Evolutionary conservation across 2,113 vertebrate species (phyloP).

Genomic region (Catharus bicknelli): DNA sequence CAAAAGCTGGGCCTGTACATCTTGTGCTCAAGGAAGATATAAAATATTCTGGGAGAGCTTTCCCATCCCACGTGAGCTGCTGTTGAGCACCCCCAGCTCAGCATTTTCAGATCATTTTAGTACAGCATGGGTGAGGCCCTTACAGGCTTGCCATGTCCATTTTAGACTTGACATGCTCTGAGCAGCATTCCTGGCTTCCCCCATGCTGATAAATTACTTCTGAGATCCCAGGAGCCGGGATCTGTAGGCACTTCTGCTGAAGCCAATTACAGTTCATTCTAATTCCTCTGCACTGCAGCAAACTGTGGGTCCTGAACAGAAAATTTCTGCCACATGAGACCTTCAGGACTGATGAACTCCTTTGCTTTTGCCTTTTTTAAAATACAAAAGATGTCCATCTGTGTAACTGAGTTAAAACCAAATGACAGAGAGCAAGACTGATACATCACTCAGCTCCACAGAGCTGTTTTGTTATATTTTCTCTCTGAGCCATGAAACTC

Average conservation of each 20-base stretch:
- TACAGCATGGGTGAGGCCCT: neutral
- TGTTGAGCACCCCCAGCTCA: neutral
- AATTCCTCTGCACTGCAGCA: neutral
- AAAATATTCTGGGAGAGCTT: neutral
- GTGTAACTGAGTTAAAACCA: neutral
- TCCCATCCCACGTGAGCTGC: neutral
- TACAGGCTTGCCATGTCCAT: neutral
- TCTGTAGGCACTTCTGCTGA: neutral
- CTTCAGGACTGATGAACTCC: neutral
- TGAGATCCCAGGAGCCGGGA: neutral
- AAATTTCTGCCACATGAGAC: neutral
- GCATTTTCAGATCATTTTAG: neutral
- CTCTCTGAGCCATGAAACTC: neutral
- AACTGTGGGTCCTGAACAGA: neutral
- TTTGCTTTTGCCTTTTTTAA: neutral
- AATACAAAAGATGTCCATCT: neutral
- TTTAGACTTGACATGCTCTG: neutral
- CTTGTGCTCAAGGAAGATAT: neutral
- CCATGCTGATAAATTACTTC: neutral
- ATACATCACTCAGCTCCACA: neutral
- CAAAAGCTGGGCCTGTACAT: slow-evolving; percentile 15
- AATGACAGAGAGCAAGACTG: neutral
- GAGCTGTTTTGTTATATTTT: neutral
- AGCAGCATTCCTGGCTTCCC: neutral
- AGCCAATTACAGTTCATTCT: neutral